phyloP scores from a whole-genome alignment of 1,140 invertebrate species.

The Saccostrea cuccullata region DNA sequence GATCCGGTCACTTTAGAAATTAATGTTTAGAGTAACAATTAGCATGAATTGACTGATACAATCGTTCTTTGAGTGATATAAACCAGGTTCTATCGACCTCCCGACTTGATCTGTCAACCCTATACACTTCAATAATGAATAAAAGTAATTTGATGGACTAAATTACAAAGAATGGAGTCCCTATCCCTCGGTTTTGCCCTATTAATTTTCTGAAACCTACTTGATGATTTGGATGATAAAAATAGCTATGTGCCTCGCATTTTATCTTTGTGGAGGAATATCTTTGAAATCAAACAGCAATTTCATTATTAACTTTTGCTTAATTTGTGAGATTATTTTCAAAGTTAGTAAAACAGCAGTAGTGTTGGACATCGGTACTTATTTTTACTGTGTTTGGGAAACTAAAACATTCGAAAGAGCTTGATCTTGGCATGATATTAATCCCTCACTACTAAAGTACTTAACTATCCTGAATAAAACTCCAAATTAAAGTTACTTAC shows the following conservation, averaged over 20 bases:
- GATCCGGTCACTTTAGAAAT: not conserved
- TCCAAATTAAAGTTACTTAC: too few species aligned
- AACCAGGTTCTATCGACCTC: not conserved
- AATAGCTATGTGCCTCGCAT: not conserved
- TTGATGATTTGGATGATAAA: not conserved
- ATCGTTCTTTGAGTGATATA: not conserved
- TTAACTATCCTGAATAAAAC: too few species aligned
- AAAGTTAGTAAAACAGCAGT: too few species aligned
- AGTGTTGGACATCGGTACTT: too few species aligned
- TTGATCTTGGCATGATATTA: too few species aligned
- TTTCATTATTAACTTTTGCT: too few species aligned
- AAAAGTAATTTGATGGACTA: constrained; percentile 10
- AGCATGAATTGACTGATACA: not conserved
- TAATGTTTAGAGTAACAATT: not conserved
- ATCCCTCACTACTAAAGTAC: too few species aligned
- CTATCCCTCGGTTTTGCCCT: not conserved
- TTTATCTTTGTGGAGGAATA: not conserved
- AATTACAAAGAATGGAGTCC: not conserved
- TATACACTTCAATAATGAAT: not conserved
- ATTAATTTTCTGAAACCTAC: not conserved
- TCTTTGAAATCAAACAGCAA: too few species aligned
- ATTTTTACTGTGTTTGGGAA: too few species aligned
- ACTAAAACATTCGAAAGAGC: too few species aligned
- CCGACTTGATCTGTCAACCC: not conserved
- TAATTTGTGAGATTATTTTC: too few species aligned